Conservation (phyloP, 2,888 invertebrate genomes). For the Cryptocheilus praepositus region DNA sequence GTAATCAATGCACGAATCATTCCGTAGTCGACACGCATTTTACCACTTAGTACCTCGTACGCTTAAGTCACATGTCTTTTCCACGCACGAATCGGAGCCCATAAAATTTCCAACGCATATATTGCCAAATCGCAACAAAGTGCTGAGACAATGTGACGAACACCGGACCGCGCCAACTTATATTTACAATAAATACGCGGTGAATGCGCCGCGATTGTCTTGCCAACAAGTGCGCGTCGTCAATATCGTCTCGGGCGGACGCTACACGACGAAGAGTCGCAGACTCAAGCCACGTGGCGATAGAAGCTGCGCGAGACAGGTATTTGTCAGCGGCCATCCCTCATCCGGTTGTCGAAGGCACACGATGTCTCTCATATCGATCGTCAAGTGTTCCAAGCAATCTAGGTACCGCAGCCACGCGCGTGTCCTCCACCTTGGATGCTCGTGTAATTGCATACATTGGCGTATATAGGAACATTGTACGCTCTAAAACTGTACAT, state of each 20-base stretch:
- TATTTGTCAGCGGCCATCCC: slow-evolving; percentile 15
- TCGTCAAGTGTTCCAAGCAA: slow-evolving; percentile 38
- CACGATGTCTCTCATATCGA: slow-evolving; percentile 38
- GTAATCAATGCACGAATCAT: too few species aligned
- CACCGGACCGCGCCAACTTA: not conserved
- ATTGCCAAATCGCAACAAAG: too few species aligned
- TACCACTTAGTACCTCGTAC: too few species aligned
- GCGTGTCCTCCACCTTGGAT: slow-evolving; percentile 4
- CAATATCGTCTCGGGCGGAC: slow-evolving; percentile 27
- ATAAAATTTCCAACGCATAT: too few species aligned
- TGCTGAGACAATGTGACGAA: too few species aligned
- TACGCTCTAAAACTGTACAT: not conserved
- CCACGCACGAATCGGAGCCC: too few species aligned
- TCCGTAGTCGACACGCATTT: too few species aligned
- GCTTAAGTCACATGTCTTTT: too few species aligned
- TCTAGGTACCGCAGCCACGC: slow-evolving; percentile 46
- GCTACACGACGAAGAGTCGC: slow-evolving; percentile 24
- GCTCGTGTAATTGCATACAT: slow-evolving; percentile 4
- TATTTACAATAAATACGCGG: slow-evolving; percentile 13
- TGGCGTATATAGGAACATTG: not conserved
- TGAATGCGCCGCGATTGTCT: slow-evolving; percentile 4
- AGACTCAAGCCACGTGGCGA: slow-evolving; percentile 22
- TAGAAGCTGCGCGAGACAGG: slow-evolving; percentile 34
- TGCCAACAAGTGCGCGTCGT: slow-evolving; percentile 30
- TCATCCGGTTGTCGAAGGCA: slow-evolving; percentile 14